Base-by-base conservation (phyloP, 2,113 vertebrate species). In the Pitta sordida region DNA sequence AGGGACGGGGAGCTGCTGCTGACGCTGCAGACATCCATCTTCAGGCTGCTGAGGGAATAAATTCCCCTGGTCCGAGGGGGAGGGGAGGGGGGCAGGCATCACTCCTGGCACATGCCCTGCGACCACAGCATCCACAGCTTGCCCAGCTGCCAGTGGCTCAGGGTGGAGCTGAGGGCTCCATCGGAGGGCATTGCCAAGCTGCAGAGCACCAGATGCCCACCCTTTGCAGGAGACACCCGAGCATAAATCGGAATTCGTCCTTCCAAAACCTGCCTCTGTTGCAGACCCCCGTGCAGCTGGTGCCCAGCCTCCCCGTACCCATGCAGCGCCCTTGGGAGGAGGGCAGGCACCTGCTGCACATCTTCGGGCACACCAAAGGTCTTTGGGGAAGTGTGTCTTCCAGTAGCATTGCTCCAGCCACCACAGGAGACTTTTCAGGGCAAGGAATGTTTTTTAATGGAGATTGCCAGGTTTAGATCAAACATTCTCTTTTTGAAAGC, bases 131-230 rank as follows among this genome's bases (percentile, higher is more conserved):
- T 5, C 76, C 0, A 0, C 34, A 36, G n/a, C 60, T 65, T 27
- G 17, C 17, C 41, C 5, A 1, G 32, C 41, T 67, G 65, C 22
- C 0, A 1, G 37, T 4, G 41, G 59, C 51, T 77, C 1, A 0
- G 65, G 15, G n/a, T 3, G 22, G 43, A 94, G 68, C 55, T 1
- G 2, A 63, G 30, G 16, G 24, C 15, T 71, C 43, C 20, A 37
- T 2, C 3, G 0, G 2, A 7, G 4, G 37, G 13, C 11, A 30
- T 0, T n/a, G 49, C 44, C 36, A 29, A 0, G 2, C 53, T 41
- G 13, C 69, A 39, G 41, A 27, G 51, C 1, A 13, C 23, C 1
- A 1, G 30, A 10, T 19, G 32, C 8, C 30, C 41, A 55, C 26
- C 27, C 36, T 15, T 4, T 20, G 24, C 23, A 21, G 0, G 5